A percentile compares a stretch with the other conserved stretches of the same genome.
Conservation (phyloP, 2,113 vertebrate genomes). For the Strix uralensis region DNA sequence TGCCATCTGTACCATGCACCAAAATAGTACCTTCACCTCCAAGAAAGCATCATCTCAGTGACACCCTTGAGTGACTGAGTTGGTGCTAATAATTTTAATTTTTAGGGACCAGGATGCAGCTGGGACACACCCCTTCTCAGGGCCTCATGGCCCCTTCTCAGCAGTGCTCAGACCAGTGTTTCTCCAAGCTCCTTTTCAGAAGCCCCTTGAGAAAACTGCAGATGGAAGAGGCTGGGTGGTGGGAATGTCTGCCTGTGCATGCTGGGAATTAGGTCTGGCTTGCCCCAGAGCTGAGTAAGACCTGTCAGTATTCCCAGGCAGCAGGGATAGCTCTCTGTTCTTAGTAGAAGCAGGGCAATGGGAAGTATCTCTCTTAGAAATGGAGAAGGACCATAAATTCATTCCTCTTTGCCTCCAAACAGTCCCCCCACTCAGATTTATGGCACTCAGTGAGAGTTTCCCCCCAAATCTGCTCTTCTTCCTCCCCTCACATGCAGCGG, state of each 20-base stretch:
- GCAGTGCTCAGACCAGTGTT: neutral
- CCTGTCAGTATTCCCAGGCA: neutral
- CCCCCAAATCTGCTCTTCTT: neutral
- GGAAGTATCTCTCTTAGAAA: neutral
- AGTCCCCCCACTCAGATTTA: neutral
- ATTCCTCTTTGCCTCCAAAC: neutral
- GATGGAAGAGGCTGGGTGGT: neutral
- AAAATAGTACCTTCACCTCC: neutral
- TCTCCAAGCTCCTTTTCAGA: neutral
- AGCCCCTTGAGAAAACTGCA: neutral
- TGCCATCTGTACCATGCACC: neutral
- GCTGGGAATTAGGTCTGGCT: neutral
- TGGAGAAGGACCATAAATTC: neutral
- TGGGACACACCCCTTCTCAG: neutral
- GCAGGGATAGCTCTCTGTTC: neutral
- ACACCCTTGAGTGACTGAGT: neutral
- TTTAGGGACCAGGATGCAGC: neutral
- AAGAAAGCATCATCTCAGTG: neutral
- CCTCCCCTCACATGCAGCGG: accelerated
- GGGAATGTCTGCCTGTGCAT: neutral
- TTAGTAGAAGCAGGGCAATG: neutral
- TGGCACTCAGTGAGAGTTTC: neutral
- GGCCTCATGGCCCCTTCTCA: neutral
- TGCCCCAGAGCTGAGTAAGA: neutral
- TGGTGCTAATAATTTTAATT: neutral